Conservation (phyloP, 2,888 invertebrate genomes). For the Papilio gigon region DNA sequence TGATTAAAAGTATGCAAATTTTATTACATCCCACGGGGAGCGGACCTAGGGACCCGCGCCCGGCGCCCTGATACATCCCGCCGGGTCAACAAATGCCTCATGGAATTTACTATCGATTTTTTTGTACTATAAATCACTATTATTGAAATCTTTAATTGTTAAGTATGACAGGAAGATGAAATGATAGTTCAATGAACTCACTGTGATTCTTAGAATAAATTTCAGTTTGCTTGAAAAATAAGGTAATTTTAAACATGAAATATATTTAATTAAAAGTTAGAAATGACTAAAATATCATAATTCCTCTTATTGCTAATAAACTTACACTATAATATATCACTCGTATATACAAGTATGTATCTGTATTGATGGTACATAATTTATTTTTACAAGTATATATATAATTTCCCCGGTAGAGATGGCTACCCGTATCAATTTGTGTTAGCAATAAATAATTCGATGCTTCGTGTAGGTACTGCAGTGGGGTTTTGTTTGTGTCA, state of each 20-base stretch:
- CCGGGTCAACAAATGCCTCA: slow-evolving; percentile 55
- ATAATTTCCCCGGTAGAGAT: slow-evolving; percentile 30
- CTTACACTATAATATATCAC: not conserved
- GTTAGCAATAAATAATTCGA: slow-evolving; percentile 76
- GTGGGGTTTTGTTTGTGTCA: slow-evolving; percentile 79
- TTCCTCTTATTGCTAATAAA: no score
- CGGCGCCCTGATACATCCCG: slow-evolving; percentile 51
- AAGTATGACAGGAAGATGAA: no score
- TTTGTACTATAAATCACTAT: not conserved
- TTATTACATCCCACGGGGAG: slow-evolving; percentile 78
- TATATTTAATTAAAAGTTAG: no score
- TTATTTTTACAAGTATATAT: slow-evolving; percentile 9
- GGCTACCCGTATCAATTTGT: slow-evolving; percentile 48
- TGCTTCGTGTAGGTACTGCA: slow-evolving; percentile 64
- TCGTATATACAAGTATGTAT: not conserved
- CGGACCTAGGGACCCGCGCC: slow-evolving; percentile 54
- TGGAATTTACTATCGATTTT: slow-evolving; percentile 53
- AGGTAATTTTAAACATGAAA: not conserved
- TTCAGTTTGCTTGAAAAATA: not conserved
- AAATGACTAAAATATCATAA: no score
- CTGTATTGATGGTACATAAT: not conserved
- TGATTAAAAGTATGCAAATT: slow-evolving; percentile 84
- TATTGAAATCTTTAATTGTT: not conserved
- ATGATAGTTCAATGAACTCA: not conserved
- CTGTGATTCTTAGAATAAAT: not conserved